Percentiles rank a stretch among this genome's conserved stretches.
These are phyloP conservation scores for Spisula subtruncata DNA, from an alignment of 2,888 invertebrate genomes.

Conservation along the genomic window DNA sequence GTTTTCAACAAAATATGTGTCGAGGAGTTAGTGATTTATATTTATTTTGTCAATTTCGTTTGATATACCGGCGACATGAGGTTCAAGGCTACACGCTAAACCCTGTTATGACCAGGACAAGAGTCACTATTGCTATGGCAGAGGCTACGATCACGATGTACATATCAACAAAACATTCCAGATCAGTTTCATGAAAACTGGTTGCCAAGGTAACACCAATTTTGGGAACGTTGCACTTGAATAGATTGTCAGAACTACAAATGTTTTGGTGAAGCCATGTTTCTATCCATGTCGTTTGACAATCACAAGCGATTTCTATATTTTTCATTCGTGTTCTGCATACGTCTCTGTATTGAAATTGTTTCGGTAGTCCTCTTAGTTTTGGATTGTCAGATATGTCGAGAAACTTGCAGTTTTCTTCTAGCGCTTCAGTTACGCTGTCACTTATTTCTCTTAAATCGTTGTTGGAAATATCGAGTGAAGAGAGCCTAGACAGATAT, in stretches of 20 bases:
- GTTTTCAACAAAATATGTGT: too few relatives aligned
- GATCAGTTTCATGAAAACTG: slow-evolving; percentile 14
- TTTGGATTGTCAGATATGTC: too few relatives aligned
- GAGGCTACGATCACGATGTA: not conserved
- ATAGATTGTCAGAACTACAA: slow-evolving; percentile 33
- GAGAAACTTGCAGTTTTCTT: too few relatives aligned
- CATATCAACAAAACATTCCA: slow-evolving; percentile 18
- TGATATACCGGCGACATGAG: too few relatives aligned
- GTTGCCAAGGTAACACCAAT: slow-evolving; percentile 22
- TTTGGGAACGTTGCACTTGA: slow-evolving; percentile 44
- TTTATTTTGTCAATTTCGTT: too few relatives aligned
- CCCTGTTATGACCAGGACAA: slow-evolving; percentile 30
- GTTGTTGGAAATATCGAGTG: slow-evolving; percentile 29
- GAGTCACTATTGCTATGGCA: not conserved
- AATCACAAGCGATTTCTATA: slow-evolving; percentile 13
- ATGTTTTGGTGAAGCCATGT: too few relatives aligned
- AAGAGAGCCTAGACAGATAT: slow-evolving; percentile 29
- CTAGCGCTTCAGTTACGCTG: too few relatives aligned
- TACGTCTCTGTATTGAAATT: slow-evolving; percentile 42
- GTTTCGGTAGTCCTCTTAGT: slow-evolving; percentile 42
- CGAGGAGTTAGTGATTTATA: too few relatives aligned
- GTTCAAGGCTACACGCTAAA: not conserved
- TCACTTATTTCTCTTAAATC: too few relatives aligned
- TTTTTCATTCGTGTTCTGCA: slow-evolving; percentile 40
- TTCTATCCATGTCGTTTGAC: too few relatives aligned